Evolutionary conservation across 1,140 invertebrate species (phyloP), one percentile per base, ranked within the genome.

Genomic region (Drosophila teissieri): DNA sequence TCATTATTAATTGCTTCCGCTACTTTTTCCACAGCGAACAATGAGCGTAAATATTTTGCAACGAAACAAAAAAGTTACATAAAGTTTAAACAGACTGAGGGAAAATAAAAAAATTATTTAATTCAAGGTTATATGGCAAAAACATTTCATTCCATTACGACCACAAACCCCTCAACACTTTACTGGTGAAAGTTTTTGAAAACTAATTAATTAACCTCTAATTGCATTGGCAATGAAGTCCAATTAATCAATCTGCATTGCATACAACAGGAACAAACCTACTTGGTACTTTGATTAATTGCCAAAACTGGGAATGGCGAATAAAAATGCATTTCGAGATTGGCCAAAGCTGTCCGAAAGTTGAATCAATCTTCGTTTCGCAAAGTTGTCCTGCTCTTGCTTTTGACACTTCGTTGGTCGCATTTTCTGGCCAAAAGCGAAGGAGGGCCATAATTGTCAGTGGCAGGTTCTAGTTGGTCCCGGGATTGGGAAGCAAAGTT

Each of bases 301-400:
- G 78, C 57, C 24, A 27, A 46, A 68, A 68, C 56, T 42, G 8
- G 8, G 44, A 39, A 46, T 37, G 27, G 8, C 10, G 31, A 65
- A 67, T 42, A 55, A 76, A 81, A 81, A 57, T 86, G 73, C 83
- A 88, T 72, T 72, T 48, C 58, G 46, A 70, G 77, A 86, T 49
- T 78, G 73, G 68, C 74, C 82, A 64, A 86, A 81, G 27, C 73
- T 52, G 52, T 82, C 69, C 40, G 46, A 60, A 78, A 85, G 64
- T 86, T 65, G 62, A 78, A 85, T 85, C 83, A 85, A 85, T 85
- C 82, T 85, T 85, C 74, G 83, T 82, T 82, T 39, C 61, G 49
- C 51, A 60, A 57, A 60, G 51, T 73, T 75, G 40, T n/a, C 39
- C 34, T 54, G 27, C 19, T 17, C 37, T 46, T 49, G 15, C 17